These are phyloP conservation scores for Sporophila hypoxantha DNA, from an alignment of 2,113 vertebrate species.

Conservation along the genomic window DNA sequence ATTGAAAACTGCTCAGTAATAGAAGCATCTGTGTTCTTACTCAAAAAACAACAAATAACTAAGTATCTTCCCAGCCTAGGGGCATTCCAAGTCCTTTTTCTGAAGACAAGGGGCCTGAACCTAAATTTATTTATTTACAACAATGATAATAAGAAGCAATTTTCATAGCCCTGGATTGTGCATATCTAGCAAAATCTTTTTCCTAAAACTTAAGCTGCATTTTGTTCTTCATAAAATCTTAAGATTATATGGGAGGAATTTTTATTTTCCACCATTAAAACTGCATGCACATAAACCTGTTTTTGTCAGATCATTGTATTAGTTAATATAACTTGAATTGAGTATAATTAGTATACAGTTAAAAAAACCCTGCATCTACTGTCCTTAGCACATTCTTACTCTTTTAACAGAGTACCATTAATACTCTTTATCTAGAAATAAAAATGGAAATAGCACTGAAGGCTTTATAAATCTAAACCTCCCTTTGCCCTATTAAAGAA, in stretches of 20 bases:
- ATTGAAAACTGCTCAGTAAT: background rate
- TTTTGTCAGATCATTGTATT: background rate
- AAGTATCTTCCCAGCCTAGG: background rate
- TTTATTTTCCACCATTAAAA: background rate
- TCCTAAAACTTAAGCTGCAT: background rate
- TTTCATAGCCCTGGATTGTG: background rate
- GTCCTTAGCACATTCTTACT: background rate
- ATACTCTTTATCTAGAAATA: background rate
- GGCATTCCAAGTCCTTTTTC: background rate
- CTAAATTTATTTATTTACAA: background rate
- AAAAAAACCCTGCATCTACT: background rate
- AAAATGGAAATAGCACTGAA: background rate
- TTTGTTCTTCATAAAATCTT: background rate
- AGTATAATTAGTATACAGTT: background rate
- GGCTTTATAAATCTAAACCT: background rate
- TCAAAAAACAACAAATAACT: background rate
- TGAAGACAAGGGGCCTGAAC: background rate
- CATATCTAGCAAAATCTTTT: background rate
- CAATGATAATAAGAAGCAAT: background rate
- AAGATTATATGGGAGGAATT: background rate
- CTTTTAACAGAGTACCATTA: background rate
- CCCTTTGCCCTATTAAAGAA: background rate
- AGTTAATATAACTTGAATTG: background rate
- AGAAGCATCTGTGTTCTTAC: background rate
- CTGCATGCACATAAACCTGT: background rate